Evolutionary conservation across 2,113 vertebrate genomes (phyloP).

Genomic region (Leucopsar rothschildi): DNA sequence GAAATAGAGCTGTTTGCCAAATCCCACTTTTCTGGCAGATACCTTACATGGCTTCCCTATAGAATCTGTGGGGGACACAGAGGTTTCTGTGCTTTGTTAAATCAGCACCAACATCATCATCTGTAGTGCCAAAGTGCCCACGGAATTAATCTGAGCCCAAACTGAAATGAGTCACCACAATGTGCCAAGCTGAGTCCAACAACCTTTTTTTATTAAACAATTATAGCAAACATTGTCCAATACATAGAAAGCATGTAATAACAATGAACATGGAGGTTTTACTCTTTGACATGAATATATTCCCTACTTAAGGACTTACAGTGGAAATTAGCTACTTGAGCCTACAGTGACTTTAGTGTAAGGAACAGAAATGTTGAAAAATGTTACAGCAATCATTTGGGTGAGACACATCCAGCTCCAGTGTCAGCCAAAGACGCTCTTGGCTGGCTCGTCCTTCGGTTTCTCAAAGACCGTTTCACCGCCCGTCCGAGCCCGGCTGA

Average conservation of each 20-base stretch:
- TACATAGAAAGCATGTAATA: neutral
- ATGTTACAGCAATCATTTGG: neutral
- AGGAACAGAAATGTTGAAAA: neutral
- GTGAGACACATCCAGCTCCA: conserved; percentile 64
- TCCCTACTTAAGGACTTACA: neutral
- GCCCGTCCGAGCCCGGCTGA: conserved; percentile 83
- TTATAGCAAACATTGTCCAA: neutral
- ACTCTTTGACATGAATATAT: neutral
- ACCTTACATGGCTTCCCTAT: neutral
- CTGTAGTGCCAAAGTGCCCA: neutral
- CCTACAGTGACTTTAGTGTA: neutral
- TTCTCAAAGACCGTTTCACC: conserved; percentile 85
- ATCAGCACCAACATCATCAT: neutral
- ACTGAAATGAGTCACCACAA: neutral
- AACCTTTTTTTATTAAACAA: conserved; percentile 31
- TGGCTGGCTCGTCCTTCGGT: conserved; percentile 71
- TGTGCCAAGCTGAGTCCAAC: neutral
- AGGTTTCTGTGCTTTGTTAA: neutral
- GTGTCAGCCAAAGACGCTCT: conserved; percentile 86
- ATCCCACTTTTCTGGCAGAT: neutral
- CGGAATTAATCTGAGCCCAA: neutral
- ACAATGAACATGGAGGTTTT: neutral
- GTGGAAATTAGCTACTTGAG: neutral
- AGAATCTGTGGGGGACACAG: neutral
- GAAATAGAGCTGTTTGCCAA: neutral